Conservation (phyloP, 23 tunicate genomes). For the Clavelina lepadiformis region DNA sequence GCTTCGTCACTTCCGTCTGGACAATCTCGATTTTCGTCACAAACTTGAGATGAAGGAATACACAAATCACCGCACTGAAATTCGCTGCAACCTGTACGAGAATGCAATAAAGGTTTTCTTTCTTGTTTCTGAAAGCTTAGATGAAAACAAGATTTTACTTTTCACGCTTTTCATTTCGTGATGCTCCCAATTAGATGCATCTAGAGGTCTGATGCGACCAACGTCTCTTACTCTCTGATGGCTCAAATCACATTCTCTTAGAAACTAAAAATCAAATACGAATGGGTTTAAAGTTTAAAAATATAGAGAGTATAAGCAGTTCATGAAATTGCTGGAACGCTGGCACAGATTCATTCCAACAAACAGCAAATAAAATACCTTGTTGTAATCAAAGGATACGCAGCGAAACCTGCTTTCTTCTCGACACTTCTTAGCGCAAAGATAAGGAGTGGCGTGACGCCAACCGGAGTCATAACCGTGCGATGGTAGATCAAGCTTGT, state of each 20-base stretch:
- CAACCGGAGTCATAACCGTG: conserved; percentile 38
- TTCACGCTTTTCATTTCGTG: conserved; percentile 32
- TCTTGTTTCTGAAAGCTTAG: too few species aligned
- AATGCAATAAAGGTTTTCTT: not conserved
- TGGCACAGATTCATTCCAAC: too few species aligned
- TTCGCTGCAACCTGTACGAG: conserved; percentile 13
- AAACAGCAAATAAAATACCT: conserved; percentile 33
- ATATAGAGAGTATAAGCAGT: too few species aligned
- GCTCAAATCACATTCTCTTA: conserved; percentile 28
- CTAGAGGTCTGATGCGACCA: not conserved
- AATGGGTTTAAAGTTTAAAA: too few species aligned
- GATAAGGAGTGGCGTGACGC: conserved; percentile 47
- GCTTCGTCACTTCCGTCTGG: conserved; percentile 58
- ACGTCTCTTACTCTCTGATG: not conserved
- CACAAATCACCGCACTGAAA: conserved; percentile 41
- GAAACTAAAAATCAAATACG: not conserved
- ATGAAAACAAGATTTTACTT: too few species aligned
- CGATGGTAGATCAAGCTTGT: conserved; percentile 9
- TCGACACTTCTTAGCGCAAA: conserved; percentile 77
- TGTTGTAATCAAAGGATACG: conserved; percentile 61
- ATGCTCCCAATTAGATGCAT: conserved; percentile 27
- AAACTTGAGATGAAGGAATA: conserved; percentile 22
- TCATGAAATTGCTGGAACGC: too few species aligned
- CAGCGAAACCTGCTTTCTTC: conserved; percentile 54
- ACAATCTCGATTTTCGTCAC: conserved; percentile 56